Evolutionary conservation across 2,113 vertebrate species (phyloP), one percentile per base, ranked within the genome.

Genomic region (Tenrec ecaudatus): DNA sequence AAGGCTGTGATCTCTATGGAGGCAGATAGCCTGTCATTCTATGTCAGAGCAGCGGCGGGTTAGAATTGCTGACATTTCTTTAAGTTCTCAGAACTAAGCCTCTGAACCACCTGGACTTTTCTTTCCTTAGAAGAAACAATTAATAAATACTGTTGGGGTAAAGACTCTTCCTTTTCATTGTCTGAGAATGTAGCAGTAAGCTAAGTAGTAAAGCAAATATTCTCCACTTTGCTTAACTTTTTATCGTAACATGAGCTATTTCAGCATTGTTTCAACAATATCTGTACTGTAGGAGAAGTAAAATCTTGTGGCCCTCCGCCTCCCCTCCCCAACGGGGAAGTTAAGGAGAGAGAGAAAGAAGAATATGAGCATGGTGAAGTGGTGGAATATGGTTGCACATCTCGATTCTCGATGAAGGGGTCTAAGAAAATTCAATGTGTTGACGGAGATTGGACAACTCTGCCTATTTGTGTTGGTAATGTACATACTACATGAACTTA

Each of bases 231-330:
- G 43, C 19, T 64, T 19, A n/a, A 17, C 8, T 60, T 78, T 29
- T 38, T 4, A 78, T 68, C 69, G 16, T 22, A 69, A 38, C 3
- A 40, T 31, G 33, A 25, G n/a, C 8, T 3, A 58, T 29, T 40
- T 58, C 68, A 40, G 16, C 16, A 23, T 40, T n/a, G 43, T 38
- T 89, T 8, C 62, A 75, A 62, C 22, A 23, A 6, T 95, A 38
- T 96, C 75, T 97, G 88, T 22, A 33, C 96, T 94, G 77, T 88
- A 98, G 97, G 0, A 4, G 3, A 7, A 0, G 69, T 38, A 58
- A 43, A 0, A 7, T n/a, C 1, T 43, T 98, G 98, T 91, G 95
- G 80, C 29, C 77, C 66, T 69, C 97, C 97, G 76, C 93, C 96
- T 81, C 77, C 58, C n/a, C 93, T 97, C 95, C 0, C 5, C 78